Base-by-base conservation (phyloP, 2,797 vertebrate genomes). In the Synanceia verrucosa region DNA sequence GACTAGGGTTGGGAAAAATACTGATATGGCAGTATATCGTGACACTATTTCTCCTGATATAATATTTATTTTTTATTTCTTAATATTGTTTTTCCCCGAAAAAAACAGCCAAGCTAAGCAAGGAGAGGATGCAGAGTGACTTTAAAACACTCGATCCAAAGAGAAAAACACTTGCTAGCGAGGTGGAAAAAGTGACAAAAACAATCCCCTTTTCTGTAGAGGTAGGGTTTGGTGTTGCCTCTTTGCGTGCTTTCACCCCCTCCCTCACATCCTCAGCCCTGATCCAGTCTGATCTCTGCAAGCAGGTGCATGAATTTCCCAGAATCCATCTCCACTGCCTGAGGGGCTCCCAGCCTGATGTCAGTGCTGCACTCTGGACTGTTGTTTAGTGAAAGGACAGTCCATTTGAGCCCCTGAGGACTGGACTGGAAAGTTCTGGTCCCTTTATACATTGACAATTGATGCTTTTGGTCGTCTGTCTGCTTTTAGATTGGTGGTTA, bases 151-250 rank as follows among this genome's bases (percentile, higher is more conserved):
- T 57, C 6, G 47, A 50, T 43, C 73, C 21, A 29, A 73, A 74
- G 47, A 66, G 46, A 60, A 24, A 78, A 31, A 39, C 33, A 65
- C 64, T 64, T 3, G 52, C 43, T 57, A 70, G 13, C 39, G 9
- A 70, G 79, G 78, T 24, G 88, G 48, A 82, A 67, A 69, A 7
- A 18, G 50, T 34, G 63, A 60, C 62, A 67, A 57, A 71, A 21
- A 69, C 65, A 51, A 37, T 60, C 69, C 84, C 84, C 59, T 43
- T 46, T 65, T 59, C 74, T 44, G 70, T 73, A 73, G 89, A 94
- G 93, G 93, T 94, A 94, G 76, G 91, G 84, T 76, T 12, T 8
- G 28, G 66, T 88, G 79, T 87, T 79, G 46, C 64, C 74, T 76
- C 53, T 73, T 56, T 78, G 29, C 26, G 60, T 84, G 76, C 67